Evolutionary conservation across 2,797 vertebrate genomes (phyloP), one percentile per base, ranked within the genome.

Genomic region (Sebastes hopkinsi): DNA sequence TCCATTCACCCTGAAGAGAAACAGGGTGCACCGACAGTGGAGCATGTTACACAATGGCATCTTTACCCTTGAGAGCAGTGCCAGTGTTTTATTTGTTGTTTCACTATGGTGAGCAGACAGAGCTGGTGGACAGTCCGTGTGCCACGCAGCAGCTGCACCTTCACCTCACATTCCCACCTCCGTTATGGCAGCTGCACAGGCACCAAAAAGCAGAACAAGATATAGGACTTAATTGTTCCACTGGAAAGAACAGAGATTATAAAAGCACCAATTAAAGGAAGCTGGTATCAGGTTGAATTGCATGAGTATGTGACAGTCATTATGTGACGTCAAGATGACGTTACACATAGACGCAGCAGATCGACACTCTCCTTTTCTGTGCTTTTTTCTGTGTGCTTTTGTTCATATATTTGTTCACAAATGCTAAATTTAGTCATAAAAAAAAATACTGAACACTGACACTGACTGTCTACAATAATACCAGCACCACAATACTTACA

Each of bases 81-180:
- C 76, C 85, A 84, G 79, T 50, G 73, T 77, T 89, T 67, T 89
- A 81, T 92, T 92, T 91, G 83, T 86, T 88, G 73, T 66, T 66
- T 88, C 50, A 75, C 84, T 82, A 85, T 85, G 85, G 89, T 72
- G 88, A 84, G 50, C 61, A 36, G 73, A n/a, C 77, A 70, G 70
- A 77, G 67, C 56, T 11, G 34, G 75, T 77, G n/a, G 67, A 75
- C n/a, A 8, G 62, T 52, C 58, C 30, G 32, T 74, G 56, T 25
- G 46, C 25, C 69, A 72, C 1, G 12, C 1, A 29, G 83, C 88
- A 88, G 82, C 87, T 90, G 86, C 77, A 75, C 34, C 42, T 36
- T 58, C 74, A 88, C 84, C 70, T 74, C 80, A 72, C 14, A 75
- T 77, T 72, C 54, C 58, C 38, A 81, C 34, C 4, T 82, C 54